Percentiles rank a stretch among this genome's conserved stretches.
These are phyloP conservation scores for Scalopus aquaticus DNA, from an alignment of 2,113 vertebrate species.

Conservation along the genomic window DNA sequence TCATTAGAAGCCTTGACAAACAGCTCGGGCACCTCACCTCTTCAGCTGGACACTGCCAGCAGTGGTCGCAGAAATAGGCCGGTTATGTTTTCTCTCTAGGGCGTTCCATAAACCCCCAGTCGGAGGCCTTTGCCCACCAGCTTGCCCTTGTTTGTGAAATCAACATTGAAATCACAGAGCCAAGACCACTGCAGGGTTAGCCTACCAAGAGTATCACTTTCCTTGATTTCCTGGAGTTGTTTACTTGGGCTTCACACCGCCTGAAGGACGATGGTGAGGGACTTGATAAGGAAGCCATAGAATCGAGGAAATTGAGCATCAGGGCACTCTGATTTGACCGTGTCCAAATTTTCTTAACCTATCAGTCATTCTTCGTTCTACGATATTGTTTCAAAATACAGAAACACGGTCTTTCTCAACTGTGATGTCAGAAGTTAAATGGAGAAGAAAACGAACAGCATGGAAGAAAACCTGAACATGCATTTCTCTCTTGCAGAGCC, in stretches of 20 bases:
- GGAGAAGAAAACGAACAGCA: not conserved
- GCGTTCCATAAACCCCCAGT: not conserved
- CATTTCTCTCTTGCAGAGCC: not conserved
- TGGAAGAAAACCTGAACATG: not conserved
- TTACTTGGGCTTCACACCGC: constrained; percentile 41
- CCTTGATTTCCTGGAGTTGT: constrained; percentile 30
- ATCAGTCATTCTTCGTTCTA: not conserved
- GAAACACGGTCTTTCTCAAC: not conserved
- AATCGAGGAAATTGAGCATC: constrained; percentile 48
- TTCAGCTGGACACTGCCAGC: not conserved
- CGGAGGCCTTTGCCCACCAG: not conserved
- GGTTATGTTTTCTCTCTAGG: not conserved
- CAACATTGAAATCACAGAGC: constrained; percentile 45
- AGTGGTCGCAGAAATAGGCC: not conserved
- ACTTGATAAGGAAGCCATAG: constrained; percentile 38
- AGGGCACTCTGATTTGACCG: constrained; percentile 26
- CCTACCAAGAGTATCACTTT: constrained; percentile 60
- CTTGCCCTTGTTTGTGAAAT: constrained; percentile 34
- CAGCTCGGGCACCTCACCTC: not conserved
- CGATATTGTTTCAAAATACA: constrained; percentile 26
- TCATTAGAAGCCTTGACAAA: not conserved
- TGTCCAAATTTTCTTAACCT: constrained; percentile 59
- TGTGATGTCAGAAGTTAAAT: constrained; percentile 30
- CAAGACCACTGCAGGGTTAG: not conserved
- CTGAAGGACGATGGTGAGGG: constrained; percentile 30